Conservation (phyloP, 1,140 invertebrate species). For the Rhopalosiphum padi region DNA sequence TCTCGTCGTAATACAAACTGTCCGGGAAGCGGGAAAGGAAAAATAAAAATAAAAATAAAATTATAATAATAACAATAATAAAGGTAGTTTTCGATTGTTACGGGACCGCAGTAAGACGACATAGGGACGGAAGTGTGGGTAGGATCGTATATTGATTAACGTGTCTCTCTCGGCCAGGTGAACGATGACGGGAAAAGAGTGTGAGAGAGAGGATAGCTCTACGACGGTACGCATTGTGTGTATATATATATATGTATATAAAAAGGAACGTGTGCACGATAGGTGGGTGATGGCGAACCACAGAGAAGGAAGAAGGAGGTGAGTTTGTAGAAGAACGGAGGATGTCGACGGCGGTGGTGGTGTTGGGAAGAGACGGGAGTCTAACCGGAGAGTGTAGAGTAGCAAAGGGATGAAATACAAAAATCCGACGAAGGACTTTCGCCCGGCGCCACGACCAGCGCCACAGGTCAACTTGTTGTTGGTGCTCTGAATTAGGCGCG, state of each 20-base stretch:
- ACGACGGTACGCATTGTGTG: background rate
- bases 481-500: background rate
- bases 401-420: background rate
- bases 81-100: background rate
- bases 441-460: background rate
- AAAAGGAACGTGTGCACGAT: background rate
- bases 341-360: no score
- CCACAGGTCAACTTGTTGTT: background rate
- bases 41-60: background rate
- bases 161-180: background rate
- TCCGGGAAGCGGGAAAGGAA: background rate
- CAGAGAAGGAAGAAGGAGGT: background rate
- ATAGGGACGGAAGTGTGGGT: background rate
- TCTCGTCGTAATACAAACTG: background rate
- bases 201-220: background rate
- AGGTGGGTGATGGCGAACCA: background rate
- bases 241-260: background rate
- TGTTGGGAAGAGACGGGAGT: background rate
- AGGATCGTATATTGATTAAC: constrained; percentile 15
- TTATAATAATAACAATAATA: background rate
- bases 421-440: background rate
- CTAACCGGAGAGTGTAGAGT: background rate
- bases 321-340: background rate
- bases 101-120: background rate
- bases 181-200: constrained; percentile 1